Conservation (phyloP, 2,888 invertebrate genomes). For the Nasonia oneida region DNA sequence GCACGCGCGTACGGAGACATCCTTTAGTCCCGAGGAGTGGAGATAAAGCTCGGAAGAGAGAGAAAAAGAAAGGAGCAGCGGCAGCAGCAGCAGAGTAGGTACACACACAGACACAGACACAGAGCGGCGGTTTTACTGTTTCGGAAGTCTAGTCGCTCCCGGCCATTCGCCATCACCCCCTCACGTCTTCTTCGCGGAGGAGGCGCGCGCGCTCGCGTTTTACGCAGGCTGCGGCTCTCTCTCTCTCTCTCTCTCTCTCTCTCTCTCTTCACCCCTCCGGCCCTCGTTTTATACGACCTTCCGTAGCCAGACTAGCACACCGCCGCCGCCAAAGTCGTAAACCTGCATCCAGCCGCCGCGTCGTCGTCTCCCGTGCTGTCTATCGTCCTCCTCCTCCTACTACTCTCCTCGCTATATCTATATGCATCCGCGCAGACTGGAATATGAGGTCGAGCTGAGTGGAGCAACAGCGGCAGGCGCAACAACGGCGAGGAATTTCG, state of each 20-base stretch:
- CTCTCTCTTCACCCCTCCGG: conserved; percentile 65
- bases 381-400: conserved; percentile 13
- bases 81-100: conserved; percentile 54
- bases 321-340: conserved; percentile 71
- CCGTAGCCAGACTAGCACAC: conserved; percentile 70
- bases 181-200: background rate
- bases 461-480: background rate
- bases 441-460: conserved; percentile 23
- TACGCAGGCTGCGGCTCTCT: conserved; percentile 60
- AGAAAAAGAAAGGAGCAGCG: background rate
- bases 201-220: conserved; percentile 1
- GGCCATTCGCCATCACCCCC: conserved; percentile 69
- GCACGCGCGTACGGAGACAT: background rate
- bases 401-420: background rate
- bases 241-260: conserved; percentile 60
- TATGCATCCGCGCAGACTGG: background rate
- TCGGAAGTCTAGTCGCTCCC: conserved; percentile 76
- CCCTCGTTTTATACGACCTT: conserved; percentile 27
- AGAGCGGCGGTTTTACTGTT: conserved; percentile 74
- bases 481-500: background rate
- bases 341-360: conserved; percentile 66
- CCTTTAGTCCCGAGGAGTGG: background rate
- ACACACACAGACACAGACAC: conserved; percentile 65
- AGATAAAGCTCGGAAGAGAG: conserved; percentile 4
- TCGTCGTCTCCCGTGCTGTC: conserved; percentile 22